These are phyloP conservation scores for Notechis scutatus DNA, from an alignment of 2,113 vertebrate genomes.

Conservation along the genomic window DNA sequence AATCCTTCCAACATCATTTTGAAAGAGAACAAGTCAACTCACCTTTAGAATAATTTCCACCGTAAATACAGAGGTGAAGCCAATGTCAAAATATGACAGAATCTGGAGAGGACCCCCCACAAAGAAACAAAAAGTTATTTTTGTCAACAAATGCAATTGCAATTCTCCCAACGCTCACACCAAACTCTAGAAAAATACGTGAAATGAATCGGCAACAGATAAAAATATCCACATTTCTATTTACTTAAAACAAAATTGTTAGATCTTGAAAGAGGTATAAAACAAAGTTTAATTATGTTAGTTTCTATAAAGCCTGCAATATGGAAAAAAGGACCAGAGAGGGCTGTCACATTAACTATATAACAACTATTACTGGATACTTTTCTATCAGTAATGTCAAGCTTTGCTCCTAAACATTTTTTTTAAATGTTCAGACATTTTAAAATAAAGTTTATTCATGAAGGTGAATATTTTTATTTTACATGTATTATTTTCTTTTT, in stretches of 20 bases:
- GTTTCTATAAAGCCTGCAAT: background rate
- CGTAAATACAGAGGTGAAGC: slow-evolving; percentile 94
- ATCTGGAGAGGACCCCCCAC: slow-evolving; percentile 69
- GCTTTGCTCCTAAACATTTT: too few relatives aligned
- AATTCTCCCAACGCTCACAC: background rate
- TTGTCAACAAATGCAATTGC: background rate
- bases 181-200: background rate
- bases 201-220: background rate
- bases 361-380: background rate
- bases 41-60: slow-evolving; percentile 97
- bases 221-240: background rate
- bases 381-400: background rate
- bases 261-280: background rate
- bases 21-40: slow-evolving; percentile 9
- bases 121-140: background rate
- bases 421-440: background rate
- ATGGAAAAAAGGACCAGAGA: background rate
- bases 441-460: background rate
- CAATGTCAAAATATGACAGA: slow-evolving; percentile 89
- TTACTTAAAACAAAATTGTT: background rate
- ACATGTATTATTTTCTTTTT: background rate
- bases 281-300: background rate
- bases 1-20: background rate
- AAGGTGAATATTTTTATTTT: background rate
- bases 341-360: background rate